Evolutionary conservation across 2,888 invertebrate genomes (phyloP).

Genomic region (Lypha dubia): DNA sequence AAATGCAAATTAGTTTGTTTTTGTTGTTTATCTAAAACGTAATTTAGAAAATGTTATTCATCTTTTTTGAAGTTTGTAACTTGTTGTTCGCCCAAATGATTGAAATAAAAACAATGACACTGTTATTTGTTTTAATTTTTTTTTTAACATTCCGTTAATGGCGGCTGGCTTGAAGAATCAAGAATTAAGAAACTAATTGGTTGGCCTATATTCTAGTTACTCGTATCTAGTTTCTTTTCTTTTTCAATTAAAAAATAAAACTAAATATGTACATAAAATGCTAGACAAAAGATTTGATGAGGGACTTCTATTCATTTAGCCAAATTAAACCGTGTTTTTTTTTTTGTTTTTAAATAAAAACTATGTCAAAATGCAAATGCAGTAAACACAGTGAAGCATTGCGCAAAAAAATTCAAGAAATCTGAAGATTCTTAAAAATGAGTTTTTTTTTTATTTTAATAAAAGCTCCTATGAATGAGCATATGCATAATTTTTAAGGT

Average conservation of each 20-base stretch:
- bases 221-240: background rate
- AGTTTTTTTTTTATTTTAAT: too few relatives aligned
- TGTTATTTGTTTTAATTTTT: conserved; percentile 11
- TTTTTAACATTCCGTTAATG: conserved; percentile 2
- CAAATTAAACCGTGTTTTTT: conserved; percentile 5
- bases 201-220: conserved; percentile 42
- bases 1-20: conserved; percentile 51
- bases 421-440: too few relatives aligned
- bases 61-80: conserved; percentile 18
- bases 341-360: conserved; percentile 37
- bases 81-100: background rate
- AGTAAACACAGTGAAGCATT: background rate
- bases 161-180: background rate
- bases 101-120: background rate
- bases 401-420: background rate
- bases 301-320: conserved; percentile 24
- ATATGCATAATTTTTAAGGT: too few relatives aligned
- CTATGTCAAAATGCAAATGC: conserved; percentile 69
- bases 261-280: conserved; percentile 4
- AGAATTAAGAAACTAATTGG: conserved; percentile 40
- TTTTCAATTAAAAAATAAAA: conserved; percentile 22
- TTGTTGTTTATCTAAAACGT: background rate
- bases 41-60: background rate
- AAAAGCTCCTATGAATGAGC: too few relatives aligned
- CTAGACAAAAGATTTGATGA: conserved; percentile 44